A percentile compares a stretch with the other conserved stretches of the same genome.
phyloP scores from a whole-genome alignment of 1,140 invertebrate species.

The Drosophila asahinai region DNA sequence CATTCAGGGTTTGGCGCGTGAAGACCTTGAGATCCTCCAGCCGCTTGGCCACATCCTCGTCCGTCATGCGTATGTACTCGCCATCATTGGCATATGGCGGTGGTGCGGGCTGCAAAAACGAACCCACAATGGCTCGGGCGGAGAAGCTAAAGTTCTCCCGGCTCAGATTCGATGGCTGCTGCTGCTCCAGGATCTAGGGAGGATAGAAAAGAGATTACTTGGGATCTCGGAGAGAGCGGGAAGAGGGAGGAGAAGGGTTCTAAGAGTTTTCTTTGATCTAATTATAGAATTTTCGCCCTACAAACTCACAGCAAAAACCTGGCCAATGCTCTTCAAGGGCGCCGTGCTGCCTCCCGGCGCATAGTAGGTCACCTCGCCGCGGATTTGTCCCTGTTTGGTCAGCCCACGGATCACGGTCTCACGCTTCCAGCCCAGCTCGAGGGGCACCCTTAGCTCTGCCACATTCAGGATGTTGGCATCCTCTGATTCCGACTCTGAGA shows the following conservation, averaged over 20 bases:
- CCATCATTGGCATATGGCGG: conserved; percentile 86
- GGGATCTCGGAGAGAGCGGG: too few species aligned
- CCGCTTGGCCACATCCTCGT: conserved; percentile 88
- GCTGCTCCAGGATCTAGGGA: conserved; percentile 91
- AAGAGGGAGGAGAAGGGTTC: not conserved
- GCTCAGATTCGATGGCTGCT: conserved; percentile 91
- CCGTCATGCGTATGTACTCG: conserved; percentile 87
- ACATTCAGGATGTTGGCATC: conserved; percentile 87
- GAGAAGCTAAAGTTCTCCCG: conserved; percentile 97
- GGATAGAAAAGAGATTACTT: not conserved
- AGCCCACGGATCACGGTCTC: conserved; percentile 95
- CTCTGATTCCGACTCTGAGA: conserved; percentile 84
- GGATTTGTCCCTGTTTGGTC: conserved; percentile 91
- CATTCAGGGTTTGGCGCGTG: conserved; percentile 87
- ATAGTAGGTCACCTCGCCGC: conserved; percentile 95
- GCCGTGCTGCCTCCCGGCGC: conserved; percentile 90
- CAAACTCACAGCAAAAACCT: conserved; percentile 86
- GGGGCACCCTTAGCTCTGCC: conserved; percentile 89
- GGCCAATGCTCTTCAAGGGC: conserved; percentile 85
- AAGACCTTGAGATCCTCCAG: conserved; percentile 84
- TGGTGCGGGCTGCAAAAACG: conserved; percentile 92
- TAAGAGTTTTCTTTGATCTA: conserved; percentile 12
- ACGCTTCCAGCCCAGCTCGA: conserved; percentile 94
- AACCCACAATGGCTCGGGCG: conserved; percentile 93
- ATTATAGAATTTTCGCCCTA: conserved; percentile 54